Evolutionary conservation across 2,113 vertebrate species (phyloP), one percentile per base, ranked within the genome.

Genomic region (Phyllopteryx taeniolatus): DNA sequence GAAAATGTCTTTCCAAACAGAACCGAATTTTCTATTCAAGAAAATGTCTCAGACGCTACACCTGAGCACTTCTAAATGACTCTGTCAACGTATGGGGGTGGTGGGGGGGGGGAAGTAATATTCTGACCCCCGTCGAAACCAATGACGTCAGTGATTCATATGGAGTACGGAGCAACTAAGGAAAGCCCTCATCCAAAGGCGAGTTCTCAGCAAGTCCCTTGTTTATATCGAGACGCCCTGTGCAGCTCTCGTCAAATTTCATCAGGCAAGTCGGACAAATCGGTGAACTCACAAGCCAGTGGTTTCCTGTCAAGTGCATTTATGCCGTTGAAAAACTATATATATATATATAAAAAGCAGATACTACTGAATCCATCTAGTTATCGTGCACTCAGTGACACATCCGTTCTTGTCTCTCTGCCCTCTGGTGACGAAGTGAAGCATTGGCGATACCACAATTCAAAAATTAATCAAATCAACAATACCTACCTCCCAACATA

Each of bases 231-330:
- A 63, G 56, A 47, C 47, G 39, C 75, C n/a, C 33, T 72, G 63
- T 73, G 68, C 49, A 79, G 79, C 79, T 77, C 76, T 78, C 78
- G 81, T 85, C 83, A 82, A 72, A 82, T 80, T 77, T 67, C 62
- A 81, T 83, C 77, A 72, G 70, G 73, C 54, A 76, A 75, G 69
- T 53, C 53, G 6, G 72, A 39, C 78, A 80, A 0, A 64, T 10
- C 67, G 72, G 70, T 47, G 61, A 80, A 73, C 64, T 17, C 61
- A 78, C 72, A 63, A 61, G 59, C 72, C 46, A 67, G 22, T 72
- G 70, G 49, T 39, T 59, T 64, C 31, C 62, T 19, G 82, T 2
- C 53, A 64, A 13, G 71, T 70, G 31, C 59, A 69, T 46, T 22
- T 54, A 56, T 15, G 22, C 47, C 71, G 39, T 49, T 12, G 53